Conservation (phyloP, 2,113 vertebrate genomes). For the Dicrurus megarhynchus region DNA sequence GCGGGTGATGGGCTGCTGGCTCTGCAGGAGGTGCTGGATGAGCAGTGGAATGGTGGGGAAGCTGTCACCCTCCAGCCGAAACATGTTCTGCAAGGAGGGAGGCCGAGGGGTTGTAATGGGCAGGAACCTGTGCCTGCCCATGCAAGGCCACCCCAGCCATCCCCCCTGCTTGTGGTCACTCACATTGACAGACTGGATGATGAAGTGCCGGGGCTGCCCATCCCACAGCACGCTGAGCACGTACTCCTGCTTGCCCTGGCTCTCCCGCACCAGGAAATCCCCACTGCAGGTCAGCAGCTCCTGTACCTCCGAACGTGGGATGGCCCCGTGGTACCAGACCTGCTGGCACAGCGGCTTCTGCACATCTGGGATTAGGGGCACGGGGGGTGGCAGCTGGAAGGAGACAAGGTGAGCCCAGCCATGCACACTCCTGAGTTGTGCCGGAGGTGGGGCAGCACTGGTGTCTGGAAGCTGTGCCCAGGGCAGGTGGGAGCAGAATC, state of each 20-base stretch:
- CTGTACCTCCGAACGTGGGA: conserved; percentile 86
- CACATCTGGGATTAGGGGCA: conserved; percentile 73
- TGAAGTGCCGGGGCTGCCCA: conserved; percentile 87
- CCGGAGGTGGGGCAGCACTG: fast-evolving
- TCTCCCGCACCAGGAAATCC: conserved; percentile 93
- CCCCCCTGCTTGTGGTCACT: conserved; percentile 24
- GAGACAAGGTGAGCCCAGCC: not conserved
- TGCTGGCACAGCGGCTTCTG: conserved; percentile 90
- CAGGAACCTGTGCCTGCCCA: not conserved
- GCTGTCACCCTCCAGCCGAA: conserved; percentile 89
- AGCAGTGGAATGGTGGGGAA: conserved; percentile 87
- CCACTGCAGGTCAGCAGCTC: conserved; percentile 82
- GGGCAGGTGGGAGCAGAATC: not conserved
- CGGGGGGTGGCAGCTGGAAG: conserved; percentile 75
- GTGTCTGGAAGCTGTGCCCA: not conserved
- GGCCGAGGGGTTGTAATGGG: not conserved
- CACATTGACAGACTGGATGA: conserved; percentile 86
- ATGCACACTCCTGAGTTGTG: not conserved
- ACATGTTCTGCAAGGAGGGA: conserved; percentile 76
- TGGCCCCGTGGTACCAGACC: conserved; percentile 93
- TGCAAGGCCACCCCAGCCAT: not conserved
- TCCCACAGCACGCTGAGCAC: conserved; percentile 92
- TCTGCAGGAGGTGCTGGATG: conserved; percentile 80
- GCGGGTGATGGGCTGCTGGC: conserved; percentile 84
- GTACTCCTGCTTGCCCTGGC: conserved; percentile 91